Percentiles rank a stretch among this genome's conserved stretches.
phyloP scores from a whole-genome alignment of 2,797 vertebrate species.

The Saxicola maurus region DNA sequence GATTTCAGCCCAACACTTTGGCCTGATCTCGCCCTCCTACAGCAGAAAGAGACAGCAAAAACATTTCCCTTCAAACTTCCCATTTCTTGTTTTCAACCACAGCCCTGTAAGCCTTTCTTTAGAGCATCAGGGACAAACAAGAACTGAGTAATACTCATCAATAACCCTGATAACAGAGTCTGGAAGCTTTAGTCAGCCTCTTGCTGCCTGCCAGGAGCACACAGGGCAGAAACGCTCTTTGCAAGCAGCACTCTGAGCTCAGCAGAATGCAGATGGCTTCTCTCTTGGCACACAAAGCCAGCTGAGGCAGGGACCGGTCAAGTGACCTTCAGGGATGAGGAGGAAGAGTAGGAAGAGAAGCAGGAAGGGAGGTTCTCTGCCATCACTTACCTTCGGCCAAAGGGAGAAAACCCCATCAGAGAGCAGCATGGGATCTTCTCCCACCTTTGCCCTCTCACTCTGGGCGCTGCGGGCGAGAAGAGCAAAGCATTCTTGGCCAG shows the following conservation, averaged over 20 bases:
- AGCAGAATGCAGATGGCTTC: neutral
- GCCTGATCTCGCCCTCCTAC: slow-evolving; percentile 86
- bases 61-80: neutral
- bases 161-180: neutral
- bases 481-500: slow-evolving; percentile 36
- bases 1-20: slow-evolving; percentile 76
- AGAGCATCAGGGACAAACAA: neutral
- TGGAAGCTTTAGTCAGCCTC: neutral
- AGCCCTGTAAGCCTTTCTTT: neutral
- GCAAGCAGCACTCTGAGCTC: neutral
- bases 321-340: neutral
- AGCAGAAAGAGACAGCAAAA: slow-evolving; percentile 45
- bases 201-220: neutral
- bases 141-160: neutral
- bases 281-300: neutral
- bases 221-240: neutral
- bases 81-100: neutral
- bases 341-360: neutral
- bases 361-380: neutral
- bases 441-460: slow-evolving; percentile 39
- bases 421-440: slow-evolving; percentile 51
- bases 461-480: slow-evolving; percentile 56
- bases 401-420: slow-evolving; percentile 63
- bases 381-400: slow-evolving; percentile 73
- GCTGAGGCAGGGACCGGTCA: neutral